These are phyloP conservation scores for Pterois miles DNA, from an alignment of 2,797 vertebrate species.

Conservation along the genomic window DNA sequence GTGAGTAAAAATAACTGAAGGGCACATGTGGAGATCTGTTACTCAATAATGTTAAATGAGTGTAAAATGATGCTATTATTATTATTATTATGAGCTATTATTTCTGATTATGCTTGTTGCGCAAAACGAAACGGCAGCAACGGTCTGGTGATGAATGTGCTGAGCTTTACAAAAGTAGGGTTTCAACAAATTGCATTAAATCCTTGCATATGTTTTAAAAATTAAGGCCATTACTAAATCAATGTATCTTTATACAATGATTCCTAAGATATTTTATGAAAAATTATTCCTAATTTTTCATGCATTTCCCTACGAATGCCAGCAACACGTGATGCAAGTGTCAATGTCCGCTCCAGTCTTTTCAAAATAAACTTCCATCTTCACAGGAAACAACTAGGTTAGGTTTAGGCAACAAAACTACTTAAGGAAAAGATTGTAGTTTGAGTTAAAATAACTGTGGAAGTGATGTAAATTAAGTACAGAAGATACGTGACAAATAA, in stretches of 20 bases:
- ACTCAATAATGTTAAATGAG: slow-evolving; percentile 4
- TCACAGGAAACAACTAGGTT: too few relatives aligned
- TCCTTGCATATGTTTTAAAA: not conserved
- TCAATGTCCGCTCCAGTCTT: too few relatives aligned
- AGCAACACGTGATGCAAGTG: too few relatives aligned
- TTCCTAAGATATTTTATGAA: too few relatives aligned
- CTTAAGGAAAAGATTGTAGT: too few relatives aligned
- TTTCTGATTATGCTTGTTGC: not conserved
- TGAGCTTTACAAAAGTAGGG: not conserved
- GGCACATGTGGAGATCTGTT: slow-evolving; percentile 6
- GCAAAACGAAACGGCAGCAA: not conserved
- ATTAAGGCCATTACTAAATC: not conserved
- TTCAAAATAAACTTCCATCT: too few relatives aligned
- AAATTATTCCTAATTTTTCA: too few relatives aligned
- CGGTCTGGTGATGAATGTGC: not conserved
- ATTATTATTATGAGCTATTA: not conserved
- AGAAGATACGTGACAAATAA: too few relatives aligned
- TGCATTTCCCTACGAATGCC: too few relatives aligned
- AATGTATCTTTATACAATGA: not conserved
- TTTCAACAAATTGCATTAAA: not conserved
- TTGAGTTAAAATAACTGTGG: too few relatives aligned
- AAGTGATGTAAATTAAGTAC: too few relatives aligned
- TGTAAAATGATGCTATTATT: slow-evolving; percentile 1
- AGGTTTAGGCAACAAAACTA: too few relatives aligned
- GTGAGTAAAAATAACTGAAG: slow-evolving; percentile 23